Evolutionary conservation across 2,113 vertebrate genomes (phyloP).

Genomic region (Tragelaphus buxtoni): DNA sequence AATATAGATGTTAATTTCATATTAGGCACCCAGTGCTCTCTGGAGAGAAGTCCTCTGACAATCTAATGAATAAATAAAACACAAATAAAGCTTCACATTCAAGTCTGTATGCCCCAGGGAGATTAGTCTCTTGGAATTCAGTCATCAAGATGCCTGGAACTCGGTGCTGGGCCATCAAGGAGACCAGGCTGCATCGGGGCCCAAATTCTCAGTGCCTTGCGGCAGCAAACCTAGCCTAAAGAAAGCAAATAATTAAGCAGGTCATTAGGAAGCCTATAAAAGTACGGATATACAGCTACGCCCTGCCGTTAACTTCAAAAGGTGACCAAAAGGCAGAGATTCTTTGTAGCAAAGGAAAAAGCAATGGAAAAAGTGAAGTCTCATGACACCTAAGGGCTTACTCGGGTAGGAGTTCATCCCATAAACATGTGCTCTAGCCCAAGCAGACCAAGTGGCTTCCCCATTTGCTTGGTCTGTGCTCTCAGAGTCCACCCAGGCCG

Average conservation of each 20-base stretch:
- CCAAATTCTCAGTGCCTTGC: constrained; percentile 11
- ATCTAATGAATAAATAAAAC: constrained; percentile 39
- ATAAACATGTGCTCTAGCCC: background rate
- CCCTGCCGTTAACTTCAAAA: constrained; percentile 78
- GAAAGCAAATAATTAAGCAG: constrained; percentile 67
- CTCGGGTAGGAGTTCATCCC: background rate
- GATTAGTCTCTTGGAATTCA: background rate
- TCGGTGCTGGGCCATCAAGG: background rate
- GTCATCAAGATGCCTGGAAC: background rate
- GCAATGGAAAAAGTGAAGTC: constrained; percentile 56
- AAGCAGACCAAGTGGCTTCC: background rate
- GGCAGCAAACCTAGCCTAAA: constrained; percentile 48
- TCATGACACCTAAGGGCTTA: background rate
- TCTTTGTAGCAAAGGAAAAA: constrained; percentile 55
- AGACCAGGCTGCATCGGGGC: background rate
- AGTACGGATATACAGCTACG: constrained; percentile 62
- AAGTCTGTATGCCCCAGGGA: background rate
- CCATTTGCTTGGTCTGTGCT: background rate
- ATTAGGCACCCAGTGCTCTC: background rate
- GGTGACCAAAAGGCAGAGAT: constrained; percentile 54
- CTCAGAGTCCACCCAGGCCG: background rate
- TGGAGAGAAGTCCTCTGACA: constrained; percentile 15
- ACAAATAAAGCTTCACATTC: constrained; percentile 21
- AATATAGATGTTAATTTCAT: constrained; percentile 25
- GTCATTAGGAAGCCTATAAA: constrained; percentile 69